Percentiles rank a stretch among this genome's conserved stretches.
phyloP scores from a whole-genome alignment of 2,113 vertebrate species.

The Bettongia penicillata region DNA sequence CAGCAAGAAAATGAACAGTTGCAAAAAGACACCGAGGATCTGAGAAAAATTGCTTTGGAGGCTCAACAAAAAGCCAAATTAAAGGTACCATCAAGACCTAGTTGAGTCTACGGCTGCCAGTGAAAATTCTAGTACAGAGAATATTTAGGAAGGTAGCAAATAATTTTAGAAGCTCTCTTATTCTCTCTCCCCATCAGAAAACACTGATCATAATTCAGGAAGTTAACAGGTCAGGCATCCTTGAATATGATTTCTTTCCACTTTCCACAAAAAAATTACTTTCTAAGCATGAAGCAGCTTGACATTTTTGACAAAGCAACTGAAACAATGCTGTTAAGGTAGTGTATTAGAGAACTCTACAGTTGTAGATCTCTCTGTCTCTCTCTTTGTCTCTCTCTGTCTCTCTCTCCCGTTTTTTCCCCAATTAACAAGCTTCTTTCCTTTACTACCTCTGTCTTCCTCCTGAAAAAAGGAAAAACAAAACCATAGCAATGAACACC shows the following conservation, averaged over 20 bases:
- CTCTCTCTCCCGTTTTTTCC: not conserved
- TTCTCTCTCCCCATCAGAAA: constrained; percentile 37
- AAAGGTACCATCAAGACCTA: constrained; percentile 84
- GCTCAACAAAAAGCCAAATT: constrained; percentile 91
- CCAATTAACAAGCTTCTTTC: too few species aligned
- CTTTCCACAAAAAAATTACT: constrained; percentile 30
- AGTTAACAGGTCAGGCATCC: constrained; percentile 31
- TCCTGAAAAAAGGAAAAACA: not conserved
- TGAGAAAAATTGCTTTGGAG: constrained; percentile 86
- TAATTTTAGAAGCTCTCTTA: constrained; percentile 13
- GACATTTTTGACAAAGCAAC: constrained; percentile 58
- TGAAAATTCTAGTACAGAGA: constrained; percentile 33
- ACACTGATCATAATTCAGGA: constrained; percentile 51
- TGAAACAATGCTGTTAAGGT: constrained; percentile 48
- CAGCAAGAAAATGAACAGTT: constrained; percentile 92
- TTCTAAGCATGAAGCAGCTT: constrained; percentile 43
- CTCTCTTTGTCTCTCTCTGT: too few species aligned
- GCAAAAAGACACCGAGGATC: constrained; percentile 88
- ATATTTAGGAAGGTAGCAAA: constrained; percentile 38
- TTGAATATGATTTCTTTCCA: constrained; percentile 66
- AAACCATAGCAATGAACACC: not conserved
- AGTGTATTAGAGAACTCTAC: constrained; percentile 49
- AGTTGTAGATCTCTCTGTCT: not conserved
- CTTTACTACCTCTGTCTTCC: not conserved
- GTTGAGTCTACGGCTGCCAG: constrained; percentile 35